These are phyloP conservation scores for Sinocyclocheilus maitianheensis DNA, from an alignment of 2,113 vertebrate species.

Conservation along the genomic window DNA sequence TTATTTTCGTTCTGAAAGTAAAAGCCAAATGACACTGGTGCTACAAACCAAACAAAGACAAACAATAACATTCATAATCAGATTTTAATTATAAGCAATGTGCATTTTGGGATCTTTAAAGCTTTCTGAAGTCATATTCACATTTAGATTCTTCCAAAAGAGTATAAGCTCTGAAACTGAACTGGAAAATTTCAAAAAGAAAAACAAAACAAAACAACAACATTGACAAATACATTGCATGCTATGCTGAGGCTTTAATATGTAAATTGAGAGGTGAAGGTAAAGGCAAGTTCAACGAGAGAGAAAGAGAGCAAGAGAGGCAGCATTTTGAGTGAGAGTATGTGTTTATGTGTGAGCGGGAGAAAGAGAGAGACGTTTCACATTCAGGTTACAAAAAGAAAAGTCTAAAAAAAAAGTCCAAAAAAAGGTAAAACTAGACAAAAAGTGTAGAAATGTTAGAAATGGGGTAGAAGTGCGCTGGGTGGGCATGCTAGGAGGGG, in stretches of 20 bases:
- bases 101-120: too few species aligned
- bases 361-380: slow-evolving; percentile 23
- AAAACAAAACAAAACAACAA: too few species aligned
- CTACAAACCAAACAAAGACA: not conserved
- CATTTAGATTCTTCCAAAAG: too few species aligned
- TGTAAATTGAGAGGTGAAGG: slow-evolving; percentile 29
- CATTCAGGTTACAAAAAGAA: not conserved
- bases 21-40: not conserved
- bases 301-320: slow-evolving; percentile 48
- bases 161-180: too few species aligned
- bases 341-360: not conserved
- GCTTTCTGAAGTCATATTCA: not conserved
- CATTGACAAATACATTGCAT: too few species aligned
- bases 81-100: too few species aligned
- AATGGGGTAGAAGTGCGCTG: slow-evolving; percentile 54
- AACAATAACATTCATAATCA: not conserved
- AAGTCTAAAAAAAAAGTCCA: slow-evolving; percentile 11
- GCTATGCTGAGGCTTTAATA: not conserved
- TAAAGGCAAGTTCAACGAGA: not conserved
- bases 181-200: too few species aligned
- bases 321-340: not conserved
- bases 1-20: not conserved
- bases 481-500: slow-evolving; percentile 56
- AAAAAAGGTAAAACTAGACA: slow-evolving; percentile 50
- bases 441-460: slow-evolving; percentile 44